Evolutionary conservation across 2,888 invertebrate genomes (phyloP).

Genomic region (Melipona bicolor): DNA sequence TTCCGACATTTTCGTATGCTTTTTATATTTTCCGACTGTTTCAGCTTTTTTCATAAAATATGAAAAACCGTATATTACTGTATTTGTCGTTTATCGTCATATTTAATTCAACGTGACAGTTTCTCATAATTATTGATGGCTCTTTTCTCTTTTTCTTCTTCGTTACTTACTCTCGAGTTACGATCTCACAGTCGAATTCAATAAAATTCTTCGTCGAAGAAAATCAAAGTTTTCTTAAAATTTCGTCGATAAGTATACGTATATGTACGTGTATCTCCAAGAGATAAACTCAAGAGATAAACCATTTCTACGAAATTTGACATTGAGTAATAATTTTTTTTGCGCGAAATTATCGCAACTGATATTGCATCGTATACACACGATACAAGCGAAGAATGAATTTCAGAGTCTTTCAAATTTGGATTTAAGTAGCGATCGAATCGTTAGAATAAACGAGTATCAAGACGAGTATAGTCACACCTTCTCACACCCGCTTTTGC

Average conservation of each 20-base stretch:
- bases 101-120: not conserved
- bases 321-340: not conserved
- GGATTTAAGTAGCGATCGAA: not conserved
- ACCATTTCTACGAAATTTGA: not conserved
- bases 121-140: not conserved
- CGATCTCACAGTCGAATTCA: too few species aligned
- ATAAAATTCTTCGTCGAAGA: not conserved
- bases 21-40: slow-evolving; percentile 13
- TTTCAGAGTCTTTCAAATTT: not conserved
- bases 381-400: not conserved
- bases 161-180: not conserved
- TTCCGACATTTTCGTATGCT: slow-evolving; percentile 75
- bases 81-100: not conserved
- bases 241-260: not conserved
- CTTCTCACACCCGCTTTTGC: slow-evolving; percentile 1
- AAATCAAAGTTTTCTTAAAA: not conserved
- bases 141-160: not conserved
- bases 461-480: too few species aligned
- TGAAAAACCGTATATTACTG: not conserved
- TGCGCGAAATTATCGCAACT: not conserved
- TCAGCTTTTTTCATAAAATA: slow-evolving; percentile 4
- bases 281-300: not conserved
- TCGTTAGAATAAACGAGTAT: not conserved
- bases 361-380: not conserved
- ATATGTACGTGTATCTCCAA: not conserved